Evolutionary conservation across 2,888 invertebrate genomes (phyloP).

Genomic region (Tetropium fuscum): DNA sequence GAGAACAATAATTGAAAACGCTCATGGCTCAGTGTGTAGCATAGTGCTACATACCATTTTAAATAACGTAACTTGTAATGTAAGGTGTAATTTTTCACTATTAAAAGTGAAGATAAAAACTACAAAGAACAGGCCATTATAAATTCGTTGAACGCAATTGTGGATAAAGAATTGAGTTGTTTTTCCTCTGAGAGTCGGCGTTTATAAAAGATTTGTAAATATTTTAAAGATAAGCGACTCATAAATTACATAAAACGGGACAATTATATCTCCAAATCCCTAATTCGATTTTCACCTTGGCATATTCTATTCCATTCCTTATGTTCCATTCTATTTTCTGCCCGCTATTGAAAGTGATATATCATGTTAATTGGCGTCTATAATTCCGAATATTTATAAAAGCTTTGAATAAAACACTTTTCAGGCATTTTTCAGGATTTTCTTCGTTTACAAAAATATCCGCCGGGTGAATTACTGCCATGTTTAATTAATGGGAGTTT

Average conservation of each 20-base stretch:
- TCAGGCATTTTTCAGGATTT: slow-evolving; percentile 12
- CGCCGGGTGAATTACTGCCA: slow-evolving; percentile 9
- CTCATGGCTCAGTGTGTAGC: too few species aligned
- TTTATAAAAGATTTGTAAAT: slow-evolving; percentile 3
- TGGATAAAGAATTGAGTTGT: too few species aligned
- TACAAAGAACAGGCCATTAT: too few species aligned
- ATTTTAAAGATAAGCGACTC: not conserved
- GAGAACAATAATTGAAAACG: too few species aligned
- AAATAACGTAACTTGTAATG: too few species aligned
- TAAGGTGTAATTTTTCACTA: too few species aligned
- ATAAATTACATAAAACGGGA: not conserved
- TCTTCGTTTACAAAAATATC: slow-evolving; percentile 6
- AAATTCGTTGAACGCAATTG: too few species aligned
- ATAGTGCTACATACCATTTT: too few species aligned
- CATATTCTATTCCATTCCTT: slow-evolving; percentile 1
- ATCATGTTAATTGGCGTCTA: slow-evolving; percentile 6
- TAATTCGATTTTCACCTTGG: not conserved
- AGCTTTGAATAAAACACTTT: slow-evolving; percentile 9
- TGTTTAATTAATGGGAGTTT: slow-evolving; percentile 11
- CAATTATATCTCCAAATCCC: not conserved
- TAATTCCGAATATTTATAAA: slow-evolving; percentile 10
- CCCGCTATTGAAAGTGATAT: not conserved
- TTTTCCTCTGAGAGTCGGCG: too few species aligned
- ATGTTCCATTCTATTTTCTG: slow-evolving; percentile 2
- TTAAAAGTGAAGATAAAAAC: too few species aligned